Base-by-base conservation (phyloP, 2,113 vertebrate genomes). In the Lepus europaeus region DNA sequence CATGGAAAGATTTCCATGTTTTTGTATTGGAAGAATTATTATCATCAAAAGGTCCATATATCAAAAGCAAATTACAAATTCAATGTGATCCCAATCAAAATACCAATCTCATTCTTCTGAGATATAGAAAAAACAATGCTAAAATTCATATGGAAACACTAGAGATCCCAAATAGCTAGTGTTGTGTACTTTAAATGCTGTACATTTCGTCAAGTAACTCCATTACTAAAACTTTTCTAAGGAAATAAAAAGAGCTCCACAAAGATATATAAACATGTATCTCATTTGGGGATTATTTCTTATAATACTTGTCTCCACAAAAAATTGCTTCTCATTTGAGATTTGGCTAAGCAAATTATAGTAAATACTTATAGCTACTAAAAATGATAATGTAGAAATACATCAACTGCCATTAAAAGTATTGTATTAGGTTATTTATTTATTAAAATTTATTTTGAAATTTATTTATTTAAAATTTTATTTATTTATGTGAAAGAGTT, bases 261-360 rank as follows among this genome's bases (percentile, higher is more conserved):
- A 91, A 78, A 39, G 9, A 95, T 39, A 90, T 14, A 53, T 51
- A 5, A 16, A 63, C 16, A 63, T 73, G 3, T 74, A 61, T 89
- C 31, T 91, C 22, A 81, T n/a, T 72, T 72, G 31, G 23, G 9
- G 19, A 88, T 78, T 77, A 6, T 92, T 95, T 95, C 16, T 29
- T 94, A 90, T 3, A 89, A 83, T 49, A 20, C 1, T 14, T 69
- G 6, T 0, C 1, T 12, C 5, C 13, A 56, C 29, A 16, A 25
- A 91, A 89, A 91, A 69, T 61, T 76, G 27, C 5, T 2, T 4
- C 39, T 51, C 39, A 87, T 61, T 88, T 93, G 51, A 84, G 27
- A 82, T 31, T 84, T 95, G 39, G 25, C 27, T 92, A 74, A 83
- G 84, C 78, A 87, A 73, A 85, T 80, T 61, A 92, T 49, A 4